Conservation (phyloP, 2,888 invertebrate genomes). For the Lasioglossum morio region DNA sequence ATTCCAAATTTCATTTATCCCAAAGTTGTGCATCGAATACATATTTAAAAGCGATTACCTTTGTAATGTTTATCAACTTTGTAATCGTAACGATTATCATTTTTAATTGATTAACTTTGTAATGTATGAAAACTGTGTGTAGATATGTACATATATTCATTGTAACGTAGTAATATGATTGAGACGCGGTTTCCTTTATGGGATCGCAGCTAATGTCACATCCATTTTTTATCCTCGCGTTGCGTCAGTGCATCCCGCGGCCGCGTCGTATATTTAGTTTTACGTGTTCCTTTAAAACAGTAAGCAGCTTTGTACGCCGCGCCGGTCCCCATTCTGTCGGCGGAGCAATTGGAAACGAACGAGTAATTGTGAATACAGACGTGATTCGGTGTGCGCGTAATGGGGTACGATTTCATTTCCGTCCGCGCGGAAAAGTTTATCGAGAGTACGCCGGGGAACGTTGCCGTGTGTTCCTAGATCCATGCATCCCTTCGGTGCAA, state of each 20-base stretch:
- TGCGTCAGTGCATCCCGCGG: neutral
- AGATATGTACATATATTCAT: no score
- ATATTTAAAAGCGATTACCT: no score
- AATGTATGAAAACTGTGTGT: no score
- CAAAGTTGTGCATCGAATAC: no score
- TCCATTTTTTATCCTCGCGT: neutral
- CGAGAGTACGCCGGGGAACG: neutral
- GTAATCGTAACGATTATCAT: no score
- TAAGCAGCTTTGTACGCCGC: neutral
- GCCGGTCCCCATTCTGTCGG: neutral
- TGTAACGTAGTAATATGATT: no score
- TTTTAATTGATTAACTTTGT: no score
- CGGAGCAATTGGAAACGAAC: constrained; percentile 35
- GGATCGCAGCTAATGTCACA: neutral
- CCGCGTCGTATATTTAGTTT: neutral
- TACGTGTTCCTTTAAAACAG: neutral
- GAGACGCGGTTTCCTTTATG: neutral
- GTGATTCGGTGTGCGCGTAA: constrained; percentile 16
- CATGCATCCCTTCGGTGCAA: constrained; percentile 1
- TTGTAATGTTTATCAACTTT: no score
- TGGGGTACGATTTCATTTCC: constrained; percentile 49
- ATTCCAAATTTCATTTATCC: no score
- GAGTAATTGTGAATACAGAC: constrained; percentile 39
- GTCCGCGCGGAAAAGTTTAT: constrained; percentile 21
- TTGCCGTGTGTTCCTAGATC: neutral